Percentiles rank a stretch among this genome's conserved stretches.
Evolutionary conservation across 1,140 invertebrate genomes (phyloP).

Genomic region (Akabosia matsudoensis): DNA sequence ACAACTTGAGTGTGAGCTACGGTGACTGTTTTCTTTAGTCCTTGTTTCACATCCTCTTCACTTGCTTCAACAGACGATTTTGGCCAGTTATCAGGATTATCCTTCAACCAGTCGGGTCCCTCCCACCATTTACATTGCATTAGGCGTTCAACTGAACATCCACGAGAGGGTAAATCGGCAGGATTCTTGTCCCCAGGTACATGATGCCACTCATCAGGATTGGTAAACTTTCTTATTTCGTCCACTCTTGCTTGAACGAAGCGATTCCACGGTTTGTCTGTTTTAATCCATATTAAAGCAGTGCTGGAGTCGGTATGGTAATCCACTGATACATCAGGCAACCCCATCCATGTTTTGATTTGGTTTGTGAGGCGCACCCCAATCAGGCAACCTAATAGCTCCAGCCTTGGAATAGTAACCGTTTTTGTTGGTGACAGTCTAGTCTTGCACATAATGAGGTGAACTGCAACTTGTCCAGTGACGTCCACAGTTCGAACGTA

Average conservation of each 20-base stretch:
- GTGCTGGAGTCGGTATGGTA: constrained; percentile 49
- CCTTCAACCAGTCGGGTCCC: background rate
- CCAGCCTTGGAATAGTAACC: constrained; percentile 50
- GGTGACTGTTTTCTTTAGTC: constrained; percentile 1
- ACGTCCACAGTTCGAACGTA: background rate
- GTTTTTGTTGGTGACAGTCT: constrained; percentile 48
- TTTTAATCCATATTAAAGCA: constrained; percentile 47
- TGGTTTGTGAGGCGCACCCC: constrained; percentile 45
- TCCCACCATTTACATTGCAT: background rate
- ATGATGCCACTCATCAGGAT: constrained; percentile 51
- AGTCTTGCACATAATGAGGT: constrained; percentile 48
- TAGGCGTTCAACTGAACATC: constrained; percentile 28
- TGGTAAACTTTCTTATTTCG: constrained; percentile 40
- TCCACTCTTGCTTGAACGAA: constrained; percentile 38
- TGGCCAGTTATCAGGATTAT: background rate
- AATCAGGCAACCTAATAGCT: constrained; percentile 51
- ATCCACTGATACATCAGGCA: background rate
- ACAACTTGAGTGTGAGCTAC: too few relatives aligned
- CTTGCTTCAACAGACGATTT: background rate
- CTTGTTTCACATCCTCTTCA: background rate
- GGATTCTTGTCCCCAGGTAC: constrained; percentile 51
- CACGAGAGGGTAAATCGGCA: constrained; percentile 53
- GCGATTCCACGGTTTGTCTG: constrained; percentile 36
- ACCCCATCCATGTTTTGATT: too few relatives aligned
- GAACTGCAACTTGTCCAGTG: constrained; percentile 20